These are phyloP conservation scores for Pantala flavescens DNA, from an alignment of 1,140 invertebrate species.

Conservation along the genomic window DNA sequence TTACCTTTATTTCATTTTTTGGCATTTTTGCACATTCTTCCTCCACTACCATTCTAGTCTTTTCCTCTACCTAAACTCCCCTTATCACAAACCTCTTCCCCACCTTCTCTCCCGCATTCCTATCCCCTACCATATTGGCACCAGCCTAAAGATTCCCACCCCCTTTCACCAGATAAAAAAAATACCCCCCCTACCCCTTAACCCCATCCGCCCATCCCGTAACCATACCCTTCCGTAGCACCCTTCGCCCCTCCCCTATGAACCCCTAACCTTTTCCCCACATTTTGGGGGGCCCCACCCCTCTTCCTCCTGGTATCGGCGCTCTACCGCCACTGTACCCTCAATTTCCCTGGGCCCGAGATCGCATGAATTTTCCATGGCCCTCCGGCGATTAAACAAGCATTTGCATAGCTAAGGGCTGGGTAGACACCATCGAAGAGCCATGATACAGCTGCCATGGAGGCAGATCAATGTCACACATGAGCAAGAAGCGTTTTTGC, in stretches of 20 bases:
- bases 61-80: too few relatives aligned
- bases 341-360: conserved; percentile 6
- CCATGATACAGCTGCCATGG: conserved; percentile 3
- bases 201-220: neutral
- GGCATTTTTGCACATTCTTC: too few relatives aligned
- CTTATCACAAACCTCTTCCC: too few relatives aligned
- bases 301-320: neutral
- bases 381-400: conserved; percentile 3
- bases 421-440: neutral
- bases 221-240: neutral
- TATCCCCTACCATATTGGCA: too few relatives aligned
- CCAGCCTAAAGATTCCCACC: too few relatives aligned
- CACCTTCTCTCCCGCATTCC: too few relatives aligned
- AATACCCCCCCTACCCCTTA: neutral
- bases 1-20: too few relatives aligned
- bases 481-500: neutral
- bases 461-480: conserved; percentile 5
- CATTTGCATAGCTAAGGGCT: conserved; percentile 5
- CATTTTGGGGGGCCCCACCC: neutral
- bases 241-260: neutral
- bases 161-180: too few relatives aligned
- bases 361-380: conserved; percentile 9
- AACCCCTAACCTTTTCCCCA: neutral
- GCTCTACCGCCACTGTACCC: neutral
- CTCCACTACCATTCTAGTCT: too few relatives aligned